These are phyloP conservation scores for Vicugna pacos DNA, from an alignment of 2,113 vertebrate species.

Conservation along the genomic window DNA sequence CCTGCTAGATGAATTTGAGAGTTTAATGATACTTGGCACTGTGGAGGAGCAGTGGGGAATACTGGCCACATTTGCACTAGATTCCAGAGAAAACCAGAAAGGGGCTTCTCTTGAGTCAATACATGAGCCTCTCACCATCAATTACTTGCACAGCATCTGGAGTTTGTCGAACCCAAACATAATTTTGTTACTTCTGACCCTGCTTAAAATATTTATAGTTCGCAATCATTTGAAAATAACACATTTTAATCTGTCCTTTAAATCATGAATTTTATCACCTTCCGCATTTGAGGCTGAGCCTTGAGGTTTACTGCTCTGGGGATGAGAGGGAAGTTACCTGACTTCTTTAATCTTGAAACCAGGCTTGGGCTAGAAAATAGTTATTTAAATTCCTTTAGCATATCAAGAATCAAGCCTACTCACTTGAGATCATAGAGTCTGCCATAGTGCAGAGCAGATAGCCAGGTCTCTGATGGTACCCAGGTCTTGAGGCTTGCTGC, in stretches of 20 bases:
- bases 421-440: neutral
- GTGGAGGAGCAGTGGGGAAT: neutral
- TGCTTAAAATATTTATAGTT: slow-evolving; percentile 33
- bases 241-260: slow-evolving; percentile 1
- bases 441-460: neutral
- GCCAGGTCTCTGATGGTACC: neutral
- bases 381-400: neutral
- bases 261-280: slow-evolving; percentile 22
- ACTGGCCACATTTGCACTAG: neutral
- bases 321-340: neutral
- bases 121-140: neutral
- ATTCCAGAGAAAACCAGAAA: neutral
- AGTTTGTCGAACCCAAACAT: neutral
- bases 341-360: slow-evolving; percentile 17
- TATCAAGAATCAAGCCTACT: neutral
- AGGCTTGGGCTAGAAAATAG: neutral
- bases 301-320: neutral
- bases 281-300: slow-evolving; percentile 3
- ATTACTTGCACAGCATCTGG: neutral
- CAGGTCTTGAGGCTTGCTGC: neutral
- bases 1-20: neutral
- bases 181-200: neutral
- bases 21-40: neutral
- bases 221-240: neutral
- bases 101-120: neutral